Evolutionary conservation across 2,888 invertebrate species (phyloP).

Genomic region (Eulithis testata): DNA sequence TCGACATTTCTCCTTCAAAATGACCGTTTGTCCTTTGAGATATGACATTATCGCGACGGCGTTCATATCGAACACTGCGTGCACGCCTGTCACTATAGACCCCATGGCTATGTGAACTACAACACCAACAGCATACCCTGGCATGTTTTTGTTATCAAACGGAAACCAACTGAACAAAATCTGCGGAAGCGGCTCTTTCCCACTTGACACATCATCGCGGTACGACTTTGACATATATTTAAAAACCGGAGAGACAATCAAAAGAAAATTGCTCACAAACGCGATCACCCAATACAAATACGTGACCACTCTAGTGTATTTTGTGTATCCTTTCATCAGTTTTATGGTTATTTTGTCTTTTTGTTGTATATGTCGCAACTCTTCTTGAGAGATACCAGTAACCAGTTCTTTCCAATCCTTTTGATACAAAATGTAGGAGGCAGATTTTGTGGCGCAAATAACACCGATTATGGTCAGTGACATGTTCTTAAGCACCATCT

Average conservation of each 20-base stretch:
- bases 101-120: conserved; percentile 55
- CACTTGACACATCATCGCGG: conserved; percentile 51
- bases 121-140: conserved; percentile 58
- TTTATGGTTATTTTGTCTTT: conserved; percentile 41
- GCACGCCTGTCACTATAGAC: conserved; percentile 54
- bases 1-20: conserved; percentile 56
- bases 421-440: conserved; percentile 44
- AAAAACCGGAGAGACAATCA: conserved; percentile 55
- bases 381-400: conserved; percentile 52
- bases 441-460: conserved; percentile 52
- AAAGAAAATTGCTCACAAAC: conserved; percentile 49
- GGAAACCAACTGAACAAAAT: conserved; percentile 70
- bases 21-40: conserved; percentile 64
- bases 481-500: conserved; percentile 56
- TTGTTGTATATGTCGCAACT: conserved; percentile 48
- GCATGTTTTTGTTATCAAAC: conserved; percentile 60
- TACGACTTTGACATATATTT: conserved; percentile 53
- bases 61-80: conserved; percentile 61
- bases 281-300: conserved; percentile 60
- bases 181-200: conserved; percentile 58
- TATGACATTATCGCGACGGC: conserved; percentile 64
- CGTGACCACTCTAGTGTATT: conserved; percentile 59
- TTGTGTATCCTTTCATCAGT: conserved; percentile 54
- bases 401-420: conserved; percentile 47
- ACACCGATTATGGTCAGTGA: conserved; percentile 55